phyloP scores from a whole-genome alignment of 1,140 invertebrate genomes.

The Hypsibius dujardini region DNA sequence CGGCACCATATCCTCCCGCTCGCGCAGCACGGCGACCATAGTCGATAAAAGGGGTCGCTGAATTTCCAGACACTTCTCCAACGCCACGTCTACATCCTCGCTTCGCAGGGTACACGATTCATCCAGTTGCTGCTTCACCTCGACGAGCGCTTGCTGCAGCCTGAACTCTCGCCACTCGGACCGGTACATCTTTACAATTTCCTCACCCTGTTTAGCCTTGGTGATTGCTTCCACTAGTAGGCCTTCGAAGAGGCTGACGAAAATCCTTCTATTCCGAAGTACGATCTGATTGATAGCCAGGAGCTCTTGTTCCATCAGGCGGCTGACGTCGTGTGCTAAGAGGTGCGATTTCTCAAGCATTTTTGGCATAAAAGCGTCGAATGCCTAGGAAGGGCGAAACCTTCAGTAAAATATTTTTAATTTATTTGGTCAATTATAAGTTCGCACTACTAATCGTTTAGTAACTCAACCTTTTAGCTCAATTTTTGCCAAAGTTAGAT shows the following conservation, averaged over 20 bases:
- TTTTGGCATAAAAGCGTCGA: neutral
- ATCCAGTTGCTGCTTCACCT: neutral
- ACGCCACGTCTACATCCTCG: neutral
- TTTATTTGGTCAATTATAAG: neutral
- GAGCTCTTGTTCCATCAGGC: neutral
- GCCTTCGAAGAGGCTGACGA: neutral
- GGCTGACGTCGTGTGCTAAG: neutral
- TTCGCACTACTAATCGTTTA: neutral
- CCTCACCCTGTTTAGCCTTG: neutral
- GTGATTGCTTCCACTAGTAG: neutral
- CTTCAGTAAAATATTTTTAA: neutral
- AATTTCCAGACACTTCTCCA: neutral
- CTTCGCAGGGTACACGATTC: neutral
- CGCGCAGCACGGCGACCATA: neutral
- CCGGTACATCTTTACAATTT: neutral
- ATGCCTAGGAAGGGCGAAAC: neutral
- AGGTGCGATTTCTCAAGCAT: neutral
- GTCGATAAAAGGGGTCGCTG: neutral
- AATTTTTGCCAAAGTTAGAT: neutral
- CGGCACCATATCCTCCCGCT: neutral
- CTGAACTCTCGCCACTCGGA: neutral
- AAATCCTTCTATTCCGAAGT: neutral
- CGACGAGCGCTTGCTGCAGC: neutral
- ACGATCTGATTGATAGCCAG: slow-evolving; percentile 9
- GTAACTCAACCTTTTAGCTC: neutral